Conservation (phyloP, 35 echinoderm and acorn worm genomes). For the Patiria miniata region DNA sequence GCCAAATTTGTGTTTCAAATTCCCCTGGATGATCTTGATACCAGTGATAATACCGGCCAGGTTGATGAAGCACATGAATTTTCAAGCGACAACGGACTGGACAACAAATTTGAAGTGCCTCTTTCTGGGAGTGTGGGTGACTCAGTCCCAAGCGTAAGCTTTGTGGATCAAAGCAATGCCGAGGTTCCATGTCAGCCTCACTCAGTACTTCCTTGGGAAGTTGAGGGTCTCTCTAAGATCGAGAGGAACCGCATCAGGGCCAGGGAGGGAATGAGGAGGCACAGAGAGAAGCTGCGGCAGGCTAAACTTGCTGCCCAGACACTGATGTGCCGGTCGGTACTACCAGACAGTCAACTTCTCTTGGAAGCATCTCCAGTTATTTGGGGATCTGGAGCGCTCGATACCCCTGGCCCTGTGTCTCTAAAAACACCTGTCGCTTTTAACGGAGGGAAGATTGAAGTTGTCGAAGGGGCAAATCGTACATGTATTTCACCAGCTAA, state of each 20-base stretch:
- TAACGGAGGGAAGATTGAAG: too few relatives aligned
- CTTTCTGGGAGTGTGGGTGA: not conserved
- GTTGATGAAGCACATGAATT: not conserved
- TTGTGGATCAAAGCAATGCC: not conserved
- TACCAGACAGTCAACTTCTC: too few relatives aligned
- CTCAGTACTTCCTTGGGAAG: not conserved
- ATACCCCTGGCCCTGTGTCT: too few relatives aligned
- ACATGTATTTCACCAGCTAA: too few relatives aligned
- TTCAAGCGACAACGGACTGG: not conserved
- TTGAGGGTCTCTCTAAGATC: constrained; percentile 8
- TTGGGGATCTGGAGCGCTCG: too few relatives aligned
- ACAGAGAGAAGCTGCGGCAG: constrained; percentile 4
- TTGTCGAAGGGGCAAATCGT: too few relatives aligned
- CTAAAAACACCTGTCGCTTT: too few relatives aligned
- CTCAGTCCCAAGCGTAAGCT: not conserved
- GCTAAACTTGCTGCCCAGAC: not conserved
- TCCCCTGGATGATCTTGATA: not conserved
- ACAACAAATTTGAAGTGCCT: too few relatives aligned
- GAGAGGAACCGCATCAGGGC: constrained; percentile 23
- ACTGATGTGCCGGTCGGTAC: not conserved
- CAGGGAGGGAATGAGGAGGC: constrained; percentile 18
- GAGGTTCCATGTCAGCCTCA: not conserved
- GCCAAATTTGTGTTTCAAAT: constrained; percentile 1
- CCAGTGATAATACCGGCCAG: not conserved
- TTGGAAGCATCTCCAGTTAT: too few relatives aligned